Percentiles rank a stretch among this genome's conserved stretches.
These are phyloP conservation scores for Mastigias papua DNA, from an alignment of 30 jellyfish, hydroid and myxozoan genomes.

Conservation along the genomic window DNA sequence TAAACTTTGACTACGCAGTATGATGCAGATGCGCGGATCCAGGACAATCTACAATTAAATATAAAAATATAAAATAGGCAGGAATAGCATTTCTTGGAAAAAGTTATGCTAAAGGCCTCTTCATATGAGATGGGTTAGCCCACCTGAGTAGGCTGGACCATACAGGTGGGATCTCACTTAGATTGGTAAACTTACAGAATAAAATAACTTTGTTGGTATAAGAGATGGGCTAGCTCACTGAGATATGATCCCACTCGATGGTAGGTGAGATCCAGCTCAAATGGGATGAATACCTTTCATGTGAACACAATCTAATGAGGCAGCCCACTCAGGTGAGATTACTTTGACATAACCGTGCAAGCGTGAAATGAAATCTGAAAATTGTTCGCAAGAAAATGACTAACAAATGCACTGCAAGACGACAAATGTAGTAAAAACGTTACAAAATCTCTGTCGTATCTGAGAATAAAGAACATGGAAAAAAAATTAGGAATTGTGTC, in stretches of 20 bases:
- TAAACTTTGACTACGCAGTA: too few species aligned
- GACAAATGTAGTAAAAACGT: not conserved
- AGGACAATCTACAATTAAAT: too few species aligned
- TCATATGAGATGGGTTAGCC: not conserved
- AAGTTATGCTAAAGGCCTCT: too few species aligned
- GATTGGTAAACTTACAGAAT: not conserved
- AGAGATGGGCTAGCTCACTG: conserved; percentile 4
- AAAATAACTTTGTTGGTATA: not conserved
- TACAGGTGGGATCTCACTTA: not conserved
- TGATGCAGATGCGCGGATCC: too few species aligned
- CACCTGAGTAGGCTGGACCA: too few species aligned
- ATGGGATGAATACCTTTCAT: not conserved
- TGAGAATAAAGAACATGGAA: too few species aligned
- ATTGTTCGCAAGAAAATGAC: not conserved
- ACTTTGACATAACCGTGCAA: not conserved
- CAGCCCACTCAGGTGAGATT: not conserved
- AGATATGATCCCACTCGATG: not conserved
- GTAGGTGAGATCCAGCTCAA: conserved; percentile 1
- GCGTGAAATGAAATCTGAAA: too few species aligned
- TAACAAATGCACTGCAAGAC: not conserved
- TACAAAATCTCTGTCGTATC: too few species aligned
- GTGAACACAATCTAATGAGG: not conserved
- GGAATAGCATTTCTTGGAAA: too few species aligned
- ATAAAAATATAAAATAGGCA: too few species aligned
- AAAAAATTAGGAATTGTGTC: too few species aligned